Conservation (phyloP, 2,888 invertebrate species). For the Fabriciana adippe region DNA sequence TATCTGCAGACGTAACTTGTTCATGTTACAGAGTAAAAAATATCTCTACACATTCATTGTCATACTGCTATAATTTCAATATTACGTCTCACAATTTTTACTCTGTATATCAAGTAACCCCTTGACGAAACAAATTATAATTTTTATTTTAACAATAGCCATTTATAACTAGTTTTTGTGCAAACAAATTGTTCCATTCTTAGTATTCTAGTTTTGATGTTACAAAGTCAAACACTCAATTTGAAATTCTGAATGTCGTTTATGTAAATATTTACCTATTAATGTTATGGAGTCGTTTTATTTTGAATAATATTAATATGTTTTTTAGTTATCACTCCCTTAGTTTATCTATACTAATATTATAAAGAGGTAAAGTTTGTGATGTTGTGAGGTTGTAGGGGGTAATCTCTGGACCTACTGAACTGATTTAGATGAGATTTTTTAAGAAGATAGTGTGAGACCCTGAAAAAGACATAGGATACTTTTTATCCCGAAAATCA, state of each 20-base stretch:
- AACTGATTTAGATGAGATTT: no score
- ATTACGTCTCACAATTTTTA: slow-evolving; percentile 28
- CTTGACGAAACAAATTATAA: slow-evolving; percentile 60
- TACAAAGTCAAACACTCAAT: slow-evolving; percentile 15
- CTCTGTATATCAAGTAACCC: slow-evolving; percentile 48
- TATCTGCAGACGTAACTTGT: slow-evolving; percentile 36
- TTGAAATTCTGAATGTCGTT: slow-evolving; percentile 1
- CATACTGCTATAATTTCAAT: slow-evolving; percentile 34
- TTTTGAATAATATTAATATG: neutral
- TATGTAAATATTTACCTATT: slow-evolving; percentile 12
- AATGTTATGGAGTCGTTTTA: neutral
- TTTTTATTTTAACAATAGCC: slow-evolving; percentile 72
- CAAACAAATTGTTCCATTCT: slow-evolving; percentile 76
- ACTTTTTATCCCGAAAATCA: no score
- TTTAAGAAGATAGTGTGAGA: no score
- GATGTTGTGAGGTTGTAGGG: no score
- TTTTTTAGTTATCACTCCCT: no score
- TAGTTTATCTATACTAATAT: neutral
- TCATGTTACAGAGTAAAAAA: slow-evolving; percentile 41
- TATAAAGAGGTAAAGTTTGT: neutral
- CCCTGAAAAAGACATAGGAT: no score
- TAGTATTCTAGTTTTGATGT: slow-evolving; percentile 28
- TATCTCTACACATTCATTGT: neutral
- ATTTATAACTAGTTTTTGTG: slow-evolving; percentile 74
- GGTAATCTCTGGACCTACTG: no score